Evolutionary conservation across 2,888 invertebrate genomes (phyloP).

Genomic region (Carabus problematicus): DNA sequence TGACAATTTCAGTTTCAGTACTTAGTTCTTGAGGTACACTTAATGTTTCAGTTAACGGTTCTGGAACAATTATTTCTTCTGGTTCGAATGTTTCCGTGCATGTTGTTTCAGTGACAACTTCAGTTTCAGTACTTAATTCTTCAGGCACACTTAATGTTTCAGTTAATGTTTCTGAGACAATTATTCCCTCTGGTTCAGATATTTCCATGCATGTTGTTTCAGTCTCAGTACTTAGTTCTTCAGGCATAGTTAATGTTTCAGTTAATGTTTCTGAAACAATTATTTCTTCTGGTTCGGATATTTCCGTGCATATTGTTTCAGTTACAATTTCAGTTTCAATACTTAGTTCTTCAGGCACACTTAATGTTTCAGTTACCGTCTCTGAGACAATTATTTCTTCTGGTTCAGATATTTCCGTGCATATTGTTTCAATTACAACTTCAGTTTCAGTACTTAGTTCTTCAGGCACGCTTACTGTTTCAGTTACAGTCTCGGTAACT

Average conservation of each 20-base stretch:
- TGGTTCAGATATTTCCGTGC: no score
- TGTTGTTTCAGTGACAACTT: no score
- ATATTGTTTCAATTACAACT: no score
- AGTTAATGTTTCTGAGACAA: no score
- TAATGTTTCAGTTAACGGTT: no score
- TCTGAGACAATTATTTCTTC: no score
- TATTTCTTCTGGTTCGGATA: no score
- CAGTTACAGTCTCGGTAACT: background rate
- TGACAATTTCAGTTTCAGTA: background rate
- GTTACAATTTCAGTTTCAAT: background rate
- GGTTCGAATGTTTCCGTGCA: background rate
- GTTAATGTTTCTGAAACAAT: background rate
- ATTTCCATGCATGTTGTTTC: no score
- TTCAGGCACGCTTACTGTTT: background rate
- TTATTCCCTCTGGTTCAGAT: no score
- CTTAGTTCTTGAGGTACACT: background rate
- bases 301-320: no score
- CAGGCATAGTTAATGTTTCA: background rate
- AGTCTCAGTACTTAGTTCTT: background rate
- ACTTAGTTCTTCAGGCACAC: background rate
- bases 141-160: no score
- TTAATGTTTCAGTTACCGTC: background rate
- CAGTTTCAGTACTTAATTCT: background rate
- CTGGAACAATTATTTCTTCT: no score
- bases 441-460: background rate